Conservation (phyloP, 2,888 invertebrate species). For the Pomacea canaliculata region DNA sequence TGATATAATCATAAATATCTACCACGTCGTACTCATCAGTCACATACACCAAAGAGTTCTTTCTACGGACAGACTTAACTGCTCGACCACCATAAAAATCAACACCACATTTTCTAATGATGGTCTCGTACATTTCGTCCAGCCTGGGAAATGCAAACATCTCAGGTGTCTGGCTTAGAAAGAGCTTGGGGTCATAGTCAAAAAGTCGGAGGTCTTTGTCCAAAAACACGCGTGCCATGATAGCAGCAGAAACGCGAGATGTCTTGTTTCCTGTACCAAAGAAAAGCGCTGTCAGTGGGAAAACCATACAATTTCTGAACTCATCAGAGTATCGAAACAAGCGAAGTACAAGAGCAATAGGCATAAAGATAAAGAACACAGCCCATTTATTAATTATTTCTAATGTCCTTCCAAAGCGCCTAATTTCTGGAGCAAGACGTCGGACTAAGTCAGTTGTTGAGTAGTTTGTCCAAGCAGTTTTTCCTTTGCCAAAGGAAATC, state of each 20-base stretch:
- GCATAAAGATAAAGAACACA: conserved; percentile 51
- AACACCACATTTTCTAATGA: conserved; percentile 40
- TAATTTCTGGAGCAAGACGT: conserved; percentile 47
- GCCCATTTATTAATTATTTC: conserved; percentile 52
- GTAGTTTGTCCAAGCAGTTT: conserved; percentile 57
- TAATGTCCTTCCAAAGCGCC: conserved; percentile 46
- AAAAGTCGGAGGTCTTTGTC: conserved; percentile 57
- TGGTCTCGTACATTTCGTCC: conserved; percentile 51
- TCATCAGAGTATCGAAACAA: conserved; percentile 55
- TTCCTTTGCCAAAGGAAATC: conserved; percentile 56
- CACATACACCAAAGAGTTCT: conserved; percentile 40
- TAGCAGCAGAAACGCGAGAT: conserved; percentile 55
- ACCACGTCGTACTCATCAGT: conserved; percentile 38
- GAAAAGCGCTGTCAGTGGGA: conserved; percentile 57
- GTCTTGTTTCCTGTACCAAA: conserved; percentile 61
- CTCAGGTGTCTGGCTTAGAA: conserved; percentile 55
- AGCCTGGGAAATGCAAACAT: conserved; percentile 60
- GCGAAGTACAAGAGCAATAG: conserved; percentile 50
- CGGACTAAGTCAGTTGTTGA: conserved; percentile 46
- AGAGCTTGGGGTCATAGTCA: conserved; percentile 51
- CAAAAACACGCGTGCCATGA: conserved; percentile 56
- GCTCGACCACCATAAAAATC: conserved; percentile 41
- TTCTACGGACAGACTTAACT: conserved; percentile 39
- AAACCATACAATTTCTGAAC: conserved; percentile 57
- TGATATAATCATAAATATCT: conserved; percentile 51